Evolutionary conservation across 2,113 vertebrate species (phyloP), one percentile per base, ranked within the genome.

Genomic region (Lucifuga dentata): DNA sequence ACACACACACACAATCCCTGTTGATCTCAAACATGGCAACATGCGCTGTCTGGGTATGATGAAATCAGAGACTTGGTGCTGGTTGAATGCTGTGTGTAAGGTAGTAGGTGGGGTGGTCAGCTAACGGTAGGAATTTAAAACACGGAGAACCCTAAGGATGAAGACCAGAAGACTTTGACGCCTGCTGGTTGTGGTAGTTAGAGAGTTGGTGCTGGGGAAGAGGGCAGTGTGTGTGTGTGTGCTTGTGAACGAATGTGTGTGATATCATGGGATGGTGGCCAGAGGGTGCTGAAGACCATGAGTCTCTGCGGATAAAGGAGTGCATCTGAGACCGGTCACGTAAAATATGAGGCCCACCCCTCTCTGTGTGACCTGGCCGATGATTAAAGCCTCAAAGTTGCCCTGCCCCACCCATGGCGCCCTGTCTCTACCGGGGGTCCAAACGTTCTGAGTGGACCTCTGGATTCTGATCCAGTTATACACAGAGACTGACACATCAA

Each of bases 251-350:
- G 3, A 46, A 39, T 49, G 73, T 66, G 74, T 66, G 60, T 73
- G 24, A 12, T 50, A 41, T 19, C 35, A 59, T 68, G 46, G 91
- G 93, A 89, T 92, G 92, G 76, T 71, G 84, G 87, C 57, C 65
- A 52, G 84, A 91, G 94, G 93, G 94, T 93, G 73, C 95, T 94
- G 92, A 94, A 56, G 78, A 88, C 55, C 79, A 32, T 0, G 53
- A 9, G 79, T 86, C 78, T 55, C 20, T 97, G 96, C 90, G 95
- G 95, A 96, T 88, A 93, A 74, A 72, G 93, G 93, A 97, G 95
- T 97, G 95, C 95, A 97, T 96, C 94, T 97, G 96, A 98, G 94
- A 91, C 92, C 63, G 85, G 92, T 94, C 91, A 67, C 73, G 86
- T 80, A 61, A n/a, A 8, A 0, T 71, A 41, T 0, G 79, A 91